These are phyloP conservation scores for Oryzias dopingdopingensis DNA, from an alignment of 2,797 vertebrate species.

Conservation along the genomic window DNA sequence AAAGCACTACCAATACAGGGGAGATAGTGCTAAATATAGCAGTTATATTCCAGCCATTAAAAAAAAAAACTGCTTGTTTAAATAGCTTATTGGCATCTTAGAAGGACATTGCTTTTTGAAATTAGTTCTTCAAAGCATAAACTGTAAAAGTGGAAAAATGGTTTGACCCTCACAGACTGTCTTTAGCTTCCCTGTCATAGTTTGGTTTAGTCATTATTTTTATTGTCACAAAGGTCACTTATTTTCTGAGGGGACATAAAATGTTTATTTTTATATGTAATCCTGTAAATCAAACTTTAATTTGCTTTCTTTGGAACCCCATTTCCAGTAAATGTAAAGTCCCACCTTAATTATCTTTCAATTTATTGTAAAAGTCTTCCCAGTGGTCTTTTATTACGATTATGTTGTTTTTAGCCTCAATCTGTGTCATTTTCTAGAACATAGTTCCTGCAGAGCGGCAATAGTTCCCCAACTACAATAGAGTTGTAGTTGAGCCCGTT, in stretches of 20 bases:
- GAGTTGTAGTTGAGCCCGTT: too few species aligned
- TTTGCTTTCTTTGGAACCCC: not conserved
- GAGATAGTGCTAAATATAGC: constrained; percentile 52
- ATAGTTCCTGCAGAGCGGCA: too few species aligned
- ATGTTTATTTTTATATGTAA: too few species aligned
- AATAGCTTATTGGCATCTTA: constrained; percentile 31
- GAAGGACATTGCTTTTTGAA: not conserved
- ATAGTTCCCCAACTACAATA: too few species aligned
- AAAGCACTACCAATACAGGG: constrained; percentile 25
- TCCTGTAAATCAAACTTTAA: not conserved
- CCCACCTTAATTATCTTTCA: not conserved
- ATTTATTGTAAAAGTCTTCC: too few species aligned
- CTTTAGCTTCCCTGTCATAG: constrained; percentile 10
- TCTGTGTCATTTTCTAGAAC: too few species aligned
- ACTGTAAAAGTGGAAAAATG: not conserved
- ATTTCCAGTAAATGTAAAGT: too few species aligned
- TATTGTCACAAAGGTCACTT: too few species aligned
- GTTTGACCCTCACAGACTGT: constrained; percentile 3
- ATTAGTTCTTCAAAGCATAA: constrained; percentile 36
- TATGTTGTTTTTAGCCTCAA: too few species aligned
- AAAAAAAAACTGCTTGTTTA: constrained; percentile 40
- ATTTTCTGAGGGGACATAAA: too few species aligned
- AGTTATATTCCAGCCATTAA: constrained; percentile 29
- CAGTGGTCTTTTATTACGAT: too few species aligned
- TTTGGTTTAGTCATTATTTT: not conserved